phyloP scores from a whole-genome alignment of 1,140 invertebrate genomes.

The Microplitis mediator region DNA sequence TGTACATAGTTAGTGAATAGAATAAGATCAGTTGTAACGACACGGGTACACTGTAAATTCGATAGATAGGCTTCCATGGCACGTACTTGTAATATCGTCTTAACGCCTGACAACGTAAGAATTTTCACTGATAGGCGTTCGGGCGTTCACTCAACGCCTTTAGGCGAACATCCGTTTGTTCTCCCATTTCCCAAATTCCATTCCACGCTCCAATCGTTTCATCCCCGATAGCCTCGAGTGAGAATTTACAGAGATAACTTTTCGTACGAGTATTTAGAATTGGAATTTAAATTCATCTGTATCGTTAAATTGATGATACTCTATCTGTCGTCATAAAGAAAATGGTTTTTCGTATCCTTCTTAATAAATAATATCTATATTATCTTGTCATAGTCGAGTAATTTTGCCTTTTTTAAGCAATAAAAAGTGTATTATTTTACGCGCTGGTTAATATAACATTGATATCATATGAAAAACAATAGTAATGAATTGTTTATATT shows the following conservation, averaged over 20 bases:
- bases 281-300: background rate
- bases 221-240: background rate
- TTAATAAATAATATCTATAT: no score
- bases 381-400: no score
- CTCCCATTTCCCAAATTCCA: slow-evolving; percentile 10
- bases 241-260: slow-evolving; percentile 1
- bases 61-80: background rate
- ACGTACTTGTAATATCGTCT: slow-evolving; percentile 6
- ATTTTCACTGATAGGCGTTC: slow-evolving; percentile 13
- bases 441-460: no score
- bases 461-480: no score
- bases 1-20: background rate
- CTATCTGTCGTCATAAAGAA: background rate
- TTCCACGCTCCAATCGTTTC: slow-evolving; percentile 12
- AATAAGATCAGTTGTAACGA: background rate
- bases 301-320: background rate
- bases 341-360: background rate
- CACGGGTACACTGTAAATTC: background rate
- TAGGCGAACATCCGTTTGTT: slow-evolving; percentile 9
- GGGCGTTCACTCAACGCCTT: slow-evolving; percentile 2
- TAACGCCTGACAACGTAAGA: slow-evolving; percentile 6
- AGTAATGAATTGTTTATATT: no score
- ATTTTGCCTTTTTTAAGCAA: no score
- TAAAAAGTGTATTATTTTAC: no score
- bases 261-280: background rate